Percentiles rank a stretch among this genome's conserved stretches.
phyloP scores from a whole-genome alignment of 2,113 vertebrate species.

The Chionomys nivalis region DNA sequence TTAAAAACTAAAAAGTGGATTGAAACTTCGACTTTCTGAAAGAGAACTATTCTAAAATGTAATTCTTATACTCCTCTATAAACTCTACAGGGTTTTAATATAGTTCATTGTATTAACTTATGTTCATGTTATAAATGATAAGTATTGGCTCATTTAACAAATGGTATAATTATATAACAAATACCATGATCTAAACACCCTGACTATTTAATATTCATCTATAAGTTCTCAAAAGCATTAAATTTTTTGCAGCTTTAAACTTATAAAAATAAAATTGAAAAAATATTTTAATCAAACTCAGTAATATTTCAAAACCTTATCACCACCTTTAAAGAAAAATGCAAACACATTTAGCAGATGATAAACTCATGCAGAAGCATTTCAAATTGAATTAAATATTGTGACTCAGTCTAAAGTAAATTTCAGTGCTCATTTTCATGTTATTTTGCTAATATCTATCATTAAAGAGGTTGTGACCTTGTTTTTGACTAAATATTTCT shows the following conservation, averaged over 20 bases:
- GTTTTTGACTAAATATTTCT: neutral
- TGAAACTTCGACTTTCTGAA: neutral
- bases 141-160: neutral
- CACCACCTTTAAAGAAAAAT: neutral
- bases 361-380: neutral
- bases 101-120: neutral
- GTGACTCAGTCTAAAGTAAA: neutral
- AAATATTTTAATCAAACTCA: neutral
- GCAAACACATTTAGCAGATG: neutral
- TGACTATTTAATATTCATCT: neutral
- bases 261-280: neutral
- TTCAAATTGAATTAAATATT: neutral
- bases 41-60: neutral
- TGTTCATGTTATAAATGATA: neutral
- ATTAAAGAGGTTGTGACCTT: neutral
- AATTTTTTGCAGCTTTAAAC: neutral
- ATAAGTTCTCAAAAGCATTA: neutral
- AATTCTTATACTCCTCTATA: neutral
- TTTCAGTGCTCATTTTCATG: neutral
- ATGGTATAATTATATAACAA: neutral
- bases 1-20: neutral
- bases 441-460: neutral
- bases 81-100: too few species aligned
- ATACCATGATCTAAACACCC: neutral
- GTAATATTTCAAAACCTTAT: neutral